These are phyloP conservation scores for Terrapene triunguis DNA, from an alignment of 2,113 vertebrate genomes.

Conservation along the genomic window DNA sequence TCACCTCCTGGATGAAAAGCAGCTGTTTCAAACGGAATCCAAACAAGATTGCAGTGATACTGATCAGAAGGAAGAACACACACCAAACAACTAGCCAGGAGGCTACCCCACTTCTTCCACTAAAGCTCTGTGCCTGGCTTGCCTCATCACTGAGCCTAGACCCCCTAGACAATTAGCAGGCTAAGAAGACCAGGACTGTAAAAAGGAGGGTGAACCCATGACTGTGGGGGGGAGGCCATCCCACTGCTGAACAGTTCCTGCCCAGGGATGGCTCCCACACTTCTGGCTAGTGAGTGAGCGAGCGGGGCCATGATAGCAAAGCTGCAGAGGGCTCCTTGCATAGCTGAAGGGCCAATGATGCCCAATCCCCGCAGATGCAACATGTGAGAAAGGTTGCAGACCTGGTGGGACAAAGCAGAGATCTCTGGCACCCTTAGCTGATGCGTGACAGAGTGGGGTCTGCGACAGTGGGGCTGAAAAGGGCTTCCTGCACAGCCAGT, in stretches of 20 bases:
- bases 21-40: background rate
- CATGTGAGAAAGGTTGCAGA: background rate
- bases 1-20: background rate
- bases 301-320: background rate
- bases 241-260: background rate
- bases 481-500: background rate
- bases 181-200: background rate
- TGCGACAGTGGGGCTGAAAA: background rate
- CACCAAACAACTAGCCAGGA: too few species aligned
- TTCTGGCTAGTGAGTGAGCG: background rate
- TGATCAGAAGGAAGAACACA: background rate
- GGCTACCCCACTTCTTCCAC: background rate
- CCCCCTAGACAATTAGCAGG: too few species aligned
- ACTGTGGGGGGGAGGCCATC: background rate
- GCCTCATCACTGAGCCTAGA: background rate
- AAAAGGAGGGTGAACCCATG: background rate
- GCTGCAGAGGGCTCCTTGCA: background rate
- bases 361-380: background rate
- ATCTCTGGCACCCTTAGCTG: background rate
- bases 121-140: background rate
- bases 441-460: background rate
- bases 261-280: background rate
- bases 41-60: background rate
- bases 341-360: background rate
- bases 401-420: background rate